Conservation (phyloP, 2,888 invertebrate species). For the Synanthedon vespiformis region DNA sequence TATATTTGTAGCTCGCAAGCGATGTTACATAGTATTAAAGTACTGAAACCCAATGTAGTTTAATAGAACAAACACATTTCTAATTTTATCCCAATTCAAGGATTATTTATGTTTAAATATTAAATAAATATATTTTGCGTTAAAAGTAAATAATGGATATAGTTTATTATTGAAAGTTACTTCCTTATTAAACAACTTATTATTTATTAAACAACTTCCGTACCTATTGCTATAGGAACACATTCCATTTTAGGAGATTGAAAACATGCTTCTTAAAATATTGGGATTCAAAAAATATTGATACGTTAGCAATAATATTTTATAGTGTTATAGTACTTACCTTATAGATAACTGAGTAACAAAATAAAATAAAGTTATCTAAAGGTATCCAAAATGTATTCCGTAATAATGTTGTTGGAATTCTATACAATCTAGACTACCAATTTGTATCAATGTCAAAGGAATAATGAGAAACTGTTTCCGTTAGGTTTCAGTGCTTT, state of each 20-base stretch:
- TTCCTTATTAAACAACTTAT: constrained; percentile 3
- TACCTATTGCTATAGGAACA: too few relatives aligned
- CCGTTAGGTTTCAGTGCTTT: constrained; percentile 15
- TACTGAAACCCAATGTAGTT: background rate
- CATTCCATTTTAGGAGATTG: too few relatives aligned
- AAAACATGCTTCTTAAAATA: too few relatives aligned
- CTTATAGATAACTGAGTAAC: too few relatives aligned
- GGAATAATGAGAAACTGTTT: constrained; percentile 23
- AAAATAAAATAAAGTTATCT: too few relatives aligned
- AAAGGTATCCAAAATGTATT: background rate
- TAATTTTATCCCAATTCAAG: constrained; percentile 8
- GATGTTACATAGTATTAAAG: too few relatives aligned
- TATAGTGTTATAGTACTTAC: too few relatives aligned
- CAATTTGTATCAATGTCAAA: constrained; percentile 10
- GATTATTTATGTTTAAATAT: constrained; percentile 9
- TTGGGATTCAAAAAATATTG: too few relatives aligned
- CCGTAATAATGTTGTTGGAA: background rate
- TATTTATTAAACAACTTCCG: background rate
- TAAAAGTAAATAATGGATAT: constrained; percentile 19
- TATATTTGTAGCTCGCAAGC: too few relatives aligned
- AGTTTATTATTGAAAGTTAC: constrained; percentile 19
- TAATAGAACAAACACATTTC: constrained; percentile 4
- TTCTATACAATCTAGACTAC: background rate
- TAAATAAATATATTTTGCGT: constrained; percentile 4
- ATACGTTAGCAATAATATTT: too few relatives aligned